phyloP scores from a whole-genome alignment of 2,113 vertebrate genomes.

The Hassar affinis region DNA sequence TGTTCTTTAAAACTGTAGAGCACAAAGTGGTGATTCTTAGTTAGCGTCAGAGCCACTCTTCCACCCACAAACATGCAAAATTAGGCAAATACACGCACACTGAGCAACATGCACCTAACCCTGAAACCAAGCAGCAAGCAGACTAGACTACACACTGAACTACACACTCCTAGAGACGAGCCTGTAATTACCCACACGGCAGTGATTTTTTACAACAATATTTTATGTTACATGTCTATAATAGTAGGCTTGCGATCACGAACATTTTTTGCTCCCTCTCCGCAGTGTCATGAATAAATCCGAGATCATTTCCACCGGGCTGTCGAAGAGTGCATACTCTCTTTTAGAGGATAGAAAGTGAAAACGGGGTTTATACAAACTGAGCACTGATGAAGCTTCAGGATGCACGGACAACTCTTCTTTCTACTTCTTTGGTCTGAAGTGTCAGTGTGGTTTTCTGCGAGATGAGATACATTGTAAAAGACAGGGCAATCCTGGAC shows the following conservation, averaged over 20 bases:
- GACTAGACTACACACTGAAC: neutral
- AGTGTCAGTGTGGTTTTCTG: neutral
- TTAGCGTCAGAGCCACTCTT: conserved; percentile 36
- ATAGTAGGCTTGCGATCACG: neutral
- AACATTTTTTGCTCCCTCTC: neutral
- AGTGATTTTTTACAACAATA: neutral
- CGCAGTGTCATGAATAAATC: neutral
- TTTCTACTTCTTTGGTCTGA: neutral
- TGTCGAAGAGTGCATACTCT: neutral
- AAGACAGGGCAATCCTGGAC: neutral
- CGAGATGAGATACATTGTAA: neutral
- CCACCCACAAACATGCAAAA: conserved; percentile 52
- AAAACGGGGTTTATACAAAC: neutral
- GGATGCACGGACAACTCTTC: neutral
- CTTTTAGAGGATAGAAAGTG: neutral
- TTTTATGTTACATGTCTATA: conserved; percentile 6
- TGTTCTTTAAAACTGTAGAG: neutral
- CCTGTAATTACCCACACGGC: neutral
- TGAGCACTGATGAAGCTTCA: neutral
- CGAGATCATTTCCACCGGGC: neutral
- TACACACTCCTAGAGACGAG: neutral
- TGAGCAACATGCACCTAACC: conserved; percentile 28
- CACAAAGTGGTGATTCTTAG: conserved; percentile 8
- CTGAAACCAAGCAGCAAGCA: neutral
- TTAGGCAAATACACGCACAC: conserved; percentile 40